phyloP scores from a whole-genome alignment of 2,888 invertebrate genomes.

The Lasioglossum figueresi region DNA sequence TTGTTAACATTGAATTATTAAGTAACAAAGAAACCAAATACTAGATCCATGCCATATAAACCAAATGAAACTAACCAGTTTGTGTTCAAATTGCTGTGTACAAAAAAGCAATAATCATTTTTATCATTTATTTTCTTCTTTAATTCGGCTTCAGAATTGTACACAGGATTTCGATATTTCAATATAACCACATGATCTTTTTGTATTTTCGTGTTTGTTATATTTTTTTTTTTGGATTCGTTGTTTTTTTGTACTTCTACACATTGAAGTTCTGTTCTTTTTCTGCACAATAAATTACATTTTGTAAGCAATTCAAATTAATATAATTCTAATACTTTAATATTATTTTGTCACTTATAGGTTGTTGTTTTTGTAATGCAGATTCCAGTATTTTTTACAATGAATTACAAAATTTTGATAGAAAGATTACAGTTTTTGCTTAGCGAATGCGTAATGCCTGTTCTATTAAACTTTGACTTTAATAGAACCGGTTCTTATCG shows the following conservation, averaged over 20 bases:
- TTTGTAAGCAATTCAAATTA: slow-evolving; percentile 37
- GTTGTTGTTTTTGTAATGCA: slow-evolving; percentile 25
- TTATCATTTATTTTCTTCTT: slow-evolving; percentile 30
- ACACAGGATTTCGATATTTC: slow-evolving; percentile 25
- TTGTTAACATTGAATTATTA: slow-evolving; percentile 69
- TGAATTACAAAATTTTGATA: slow-evolving; percentile 27
- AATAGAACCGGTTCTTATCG: slow-evolving; percentile 46
- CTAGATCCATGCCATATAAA: slow-evolving; percentile 83
- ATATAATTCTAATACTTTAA: slow-evolving; percentile 26
- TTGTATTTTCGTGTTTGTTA: slow-evolving; percentile 28
- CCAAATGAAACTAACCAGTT: slow-evolving; percentile 82
- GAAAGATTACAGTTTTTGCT: slow-evolving; percentile 24
- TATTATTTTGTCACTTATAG: slow-evolving; percentile 19
- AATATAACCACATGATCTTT: slow-evolving; percentile 17
- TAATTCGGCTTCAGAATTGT: slow-evolving; percentile 47
- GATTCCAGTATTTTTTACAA: slow-evolving; percentile 47
- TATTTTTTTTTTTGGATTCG: slow-evolving; percentile 13
- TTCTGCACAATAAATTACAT: slow-evolving; percentile 27
- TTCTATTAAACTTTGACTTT: slow-evolving; percentile 33
- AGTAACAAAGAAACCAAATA: slow-evolving; percentile 81
- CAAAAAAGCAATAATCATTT: slow-evolving; percentile 68
- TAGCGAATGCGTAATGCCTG: slow-evolving; percentile 12
- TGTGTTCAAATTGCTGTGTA: slow-evolving; percentile 81
- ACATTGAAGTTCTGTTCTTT: slow-evolving; percentile 25
- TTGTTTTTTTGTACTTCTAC: slow-evolving; percentile 19